phyloP scores from a whole-genome alignment of 2,888 invertebrate species.

The Eulithis prunata region DNA sequence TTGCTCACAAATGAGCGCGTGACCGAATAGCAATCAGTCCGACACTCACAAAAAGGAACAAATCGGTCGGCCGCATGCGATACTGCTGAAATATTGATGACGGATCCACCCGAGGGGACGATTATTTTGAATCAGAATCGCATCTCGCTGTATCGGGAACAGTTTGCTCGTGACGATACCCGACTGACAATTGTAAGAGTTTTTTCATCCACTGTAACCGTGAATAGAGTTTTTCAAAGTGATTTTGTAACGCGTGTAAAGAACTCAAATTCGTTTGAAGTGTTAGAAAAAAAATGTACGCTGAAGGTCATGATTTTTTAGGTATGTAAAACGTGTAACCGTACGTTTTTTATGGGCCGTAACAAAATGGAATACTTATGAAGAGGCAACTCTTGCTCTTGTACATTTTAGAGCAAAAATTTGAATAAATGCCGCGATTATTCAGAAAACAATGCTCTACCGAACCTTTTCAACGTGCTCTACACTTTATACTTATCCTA shows the following conservation, averaged over 20 bases:
- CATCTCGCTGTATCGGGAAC: conserved; percentile 57
- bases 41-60: conserved; percentile 55
- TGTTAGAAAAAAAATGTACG: conserved; percentile 34
- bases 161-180: conserved; percentile 52
- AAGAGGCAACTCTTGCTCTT: conserved; percentile 39
- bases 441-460: conserved; percentile 12
- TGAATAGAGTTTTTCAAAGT: conserved; percentile 26
- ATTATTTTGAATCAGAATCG: conserved; percentile 61
- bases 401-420: conserved; percentile 27
- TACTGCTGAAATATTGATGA: conserved; percentile 71
- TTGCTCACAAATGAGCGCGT: conserved; percentile 53
- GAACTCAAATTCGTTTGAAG: conserved; percentile 45
- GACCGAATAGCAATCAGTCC: conserved; percentile 59
- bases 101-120: conserved; percentile 64
- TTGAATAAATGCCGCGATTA: conserved; percentile 4
- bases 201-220: conserved; percentile 53
- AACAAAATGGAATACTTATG: conserved; percentile 62
- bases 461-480: neutral
- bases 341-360: conserved; percentile 56
- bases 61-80: conserved; percentile 59
- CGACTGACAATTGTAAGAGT: conserved; percentile 62
- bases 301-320: conserved; percentile 49
- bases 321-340: conserved; percentile 56
- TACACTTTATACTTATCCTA: too few species aligned
- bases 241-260: conserved; percentile 34